A percentile compares a stretch with the other conserved stretches of the same genome.
Conservation (phyloP, 2,113 vertebrate genomes). For the Microcebus ravelobensis region DNA sequence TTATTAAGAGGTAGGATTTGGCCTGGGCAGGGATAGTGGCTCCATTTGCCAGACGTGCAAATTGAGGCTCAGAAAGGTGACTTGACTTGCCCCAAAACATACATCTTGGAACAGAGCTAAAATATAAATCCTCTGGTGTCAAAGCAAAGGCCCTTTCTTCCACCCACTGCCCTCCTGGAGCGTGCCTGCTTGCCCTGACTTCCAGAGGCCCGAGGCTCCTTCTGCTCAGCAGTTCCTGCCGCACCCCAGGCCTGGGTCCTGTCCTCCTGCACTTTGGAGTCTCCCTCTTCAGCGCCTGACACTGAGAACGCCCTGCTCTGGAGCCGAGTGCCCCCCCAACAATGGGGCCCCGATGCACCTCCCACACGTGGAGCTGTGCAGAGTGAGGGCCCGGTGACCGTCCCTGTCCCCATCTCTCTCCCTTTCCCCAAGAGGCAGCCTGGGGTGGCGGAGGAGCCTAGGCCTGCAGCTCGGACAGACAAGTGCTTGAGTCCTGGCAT, state of each 20-base stretch:
- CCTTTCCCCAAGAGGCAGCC: background rate
- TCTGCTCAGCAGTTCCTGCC: background rate
- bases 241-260: rapidly evolving
- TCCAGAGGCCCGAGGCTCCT: background rate
- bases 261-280: background rate
- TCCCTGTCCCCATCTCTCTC: rapidly evolving
- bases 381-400: background rate
- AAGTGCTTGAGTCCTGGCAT: background rate
- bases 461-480: background rate
- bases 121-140: background rate
- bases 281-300: background rate
- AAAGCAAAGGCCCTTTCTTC: background rate
- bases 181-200: background rate
- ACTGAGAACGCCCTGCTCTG: rapidly evolving
- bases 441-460: background rate
- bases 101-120: background rate
- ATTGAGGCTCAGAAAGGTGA: background rate
- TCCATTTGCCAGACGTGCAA: background rate
- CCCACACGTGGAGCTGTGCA: background rate
- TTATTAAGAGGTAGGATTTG: background rate
- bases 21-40: background rate
- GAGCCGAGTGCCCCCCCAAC: background rate
- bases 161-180: background rate
- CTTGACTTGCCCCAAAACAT: background rate
- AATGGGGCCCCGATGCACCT: background rate